These are phyloP conservation scores for Mylabris sibirica DNA, from an alignment of 2,888 invertebrate genomes.

Conservation along the genomic window DNA sequence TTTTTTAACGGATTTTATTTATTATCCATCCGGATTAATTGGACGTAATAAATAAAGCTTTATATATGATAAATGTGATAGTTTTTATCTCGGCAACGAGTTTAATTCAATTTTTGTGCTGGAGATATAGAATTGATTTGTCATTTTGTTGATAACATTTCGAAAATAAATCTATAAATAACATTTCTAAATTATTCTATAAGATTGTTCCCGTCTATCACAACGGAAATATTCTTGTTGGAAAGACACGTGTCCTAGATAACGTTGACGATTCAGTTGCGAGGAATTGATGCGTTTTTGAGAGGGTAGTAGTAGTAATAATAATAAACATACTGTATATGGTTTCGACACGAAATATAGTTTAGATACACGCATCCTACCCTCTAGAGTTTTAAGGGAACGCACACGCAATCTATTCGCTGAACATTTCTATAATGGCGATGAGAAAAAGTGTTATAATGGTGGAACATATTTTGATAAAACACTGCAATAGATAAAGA, in stretches of 20 bases:
- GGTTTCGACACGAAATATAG: constrained; percentile 19
- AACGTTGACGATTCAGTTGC: constrained; percentile 31
- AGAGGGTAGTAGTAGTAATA: background rate
- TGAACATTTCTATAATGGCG: constrained; percentile 25
- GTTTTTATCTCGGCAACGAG: background rate
- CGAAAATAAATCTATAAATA: background rate
- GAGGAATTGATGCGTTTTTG: constrained; percentile 29
- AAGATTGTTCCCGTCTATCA: background rate
- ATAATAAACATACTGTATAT: constrained; percentile 6
- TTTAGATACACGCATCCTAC: constrained; percentile 24
- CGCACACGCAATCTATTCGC: constrained; percentile 28
- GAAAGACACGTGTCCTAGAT: constrained; percentile 24
- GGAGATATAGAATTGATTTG: background rate
- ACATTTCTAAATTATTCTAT: background rate
- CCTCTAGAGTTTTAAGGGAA: constrained; percentile 1
- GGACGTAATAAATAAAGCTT: constrained; percentile 1
- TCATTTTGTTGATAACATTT: background rate
- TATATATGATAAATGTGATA: background rate
- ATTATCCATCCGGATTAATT: background rate
- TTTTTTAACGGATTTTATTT: background rate
- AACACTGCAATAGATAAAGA: no score
- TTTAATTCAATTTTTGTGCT: background rate
- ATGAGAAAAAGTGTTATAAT: constrained; percentile 16
- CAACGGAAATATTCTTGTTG: background rate
- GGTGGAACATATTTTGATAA: background rate